Evolutionary conservation across 2,113 vertebrate species (phyloP).

Genomic region (Ptyas mucosa): DNA sequence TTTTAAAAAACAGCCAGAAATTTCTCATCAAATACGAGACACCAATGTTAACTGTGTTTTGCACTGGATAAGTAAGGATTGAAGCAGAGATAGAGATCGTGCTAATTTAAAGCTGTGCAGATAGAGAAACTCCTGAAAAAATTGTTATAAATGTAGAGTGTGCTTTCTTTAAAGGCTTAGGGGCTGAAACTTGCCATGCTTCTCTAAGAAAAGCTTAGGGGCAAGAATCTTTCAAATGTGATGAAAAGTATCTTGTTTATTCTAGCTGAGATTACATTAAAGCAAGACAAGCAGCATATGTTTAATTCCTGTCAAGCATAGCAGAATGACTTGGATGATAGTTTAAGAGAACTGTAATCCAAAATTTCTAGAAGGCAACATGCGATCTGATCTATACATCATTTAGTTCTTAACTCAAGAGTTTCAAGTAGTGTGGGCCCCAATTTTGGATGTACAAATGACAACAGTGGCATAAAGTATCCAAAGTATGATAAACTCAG

Average conservation of each 20-base stretch:
- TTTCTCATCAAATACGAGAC: background rate
- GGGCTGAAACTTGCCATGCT: background rate
- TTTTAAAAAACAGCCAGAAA: slow-evolving; percentile 4
- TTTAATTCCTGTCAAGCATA: background rate
- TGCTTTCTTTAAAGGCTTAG: background rate
- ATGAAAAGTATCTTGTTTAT: background rate
- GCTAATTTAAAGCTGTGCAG: background rate
- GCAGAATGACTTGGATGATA: background rate
- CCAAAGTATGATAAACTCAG: background rate
- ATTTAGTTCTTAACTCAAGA: background rate
- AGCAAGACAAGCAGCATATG: background rate
- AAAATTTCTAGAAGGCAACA: background rate
- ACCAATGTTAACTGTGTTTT: background rate
- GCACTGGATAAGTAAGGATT: background rate
- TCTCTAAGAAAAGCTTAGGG: background rate
- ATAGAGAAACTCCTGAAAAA: background rate
- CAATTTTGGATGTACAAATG: background rate
- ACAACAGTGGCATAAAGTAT: background rate
- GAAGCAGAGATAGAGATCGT: background rate
- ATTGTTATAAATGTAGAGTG: background rate
- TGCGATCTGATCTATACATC: background rate
- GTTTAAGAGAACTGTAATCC: background rate
- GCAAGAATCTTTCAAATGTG: background rate
- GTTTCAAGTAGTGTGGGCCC: too few relatives aligned
- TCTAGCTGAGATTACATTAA: background rate